These are phyloP conservation scores for Eueides isabella DNA, from an alignment of 1,140 invertebrate genomes.

Conservation along the genomic window DNA sequence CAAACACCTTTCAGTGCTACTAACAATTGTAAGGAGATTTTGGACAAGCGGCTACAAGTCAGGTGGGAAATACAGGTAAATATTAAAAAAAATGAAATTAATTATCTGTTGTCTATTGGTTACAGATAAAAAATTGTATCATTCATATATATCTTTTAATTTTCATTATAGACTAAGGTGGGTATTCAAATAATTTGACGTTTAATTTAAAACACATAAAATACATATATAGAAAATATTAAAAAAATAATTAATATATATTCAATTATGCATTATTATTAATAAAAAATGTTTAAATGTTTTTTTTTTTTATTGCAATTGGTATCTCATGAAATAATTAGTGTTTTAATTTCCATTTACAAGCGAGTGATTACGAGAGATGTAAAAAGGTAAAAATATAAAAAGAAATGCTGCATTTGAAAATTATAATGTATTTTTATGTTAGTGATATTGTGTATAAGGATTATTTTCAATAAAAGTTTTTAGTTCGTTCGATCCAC, in stretches of 20 bases:
- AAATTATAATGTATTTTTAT: conserved; percentile 18
- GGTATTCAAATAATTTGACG: not conserved
- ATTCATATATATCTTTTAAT: not conserved
- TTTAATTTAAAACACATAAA: not conserved
- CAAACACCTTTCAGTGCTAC: conserved; percentile 81
- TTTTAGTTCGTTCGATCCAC: not conserved
- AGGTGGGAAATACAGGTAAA: conserved; percentile 87
- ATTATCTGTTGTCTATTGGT: not conserved
- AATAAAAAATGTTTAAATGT: not conserved
- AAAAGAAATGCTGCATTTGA: conserved; percentile 12
- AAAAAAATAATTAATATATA: not conserved
- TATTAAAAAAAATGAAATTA: not conserved
- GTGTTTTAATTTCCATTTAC: conserved; percentile 46
- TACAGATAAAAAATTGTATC: not conserved
- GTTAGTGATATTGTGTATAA: not conserved
- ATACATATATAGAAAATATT: too few species aligned
- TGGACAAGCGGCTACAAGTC: conserved; percentile 90
- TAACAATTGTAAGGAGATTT: conserved; percentile 91
- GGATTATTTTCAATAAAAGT: too few species aligned
- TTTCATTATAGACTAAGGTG: not conserved
- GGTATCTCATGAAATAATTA: conserved; percentile 29
- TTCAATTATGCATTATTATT: not conserved
- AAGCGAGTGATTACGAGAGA: conserved; percentile 56
- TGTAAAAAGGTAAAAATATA: conserved; percentile 55
- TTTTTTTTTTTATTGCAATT: not conserved